Base-by-base conservation (phyloP, 2,888 invertebrate species). In the Drosophila mimica region DNA sequence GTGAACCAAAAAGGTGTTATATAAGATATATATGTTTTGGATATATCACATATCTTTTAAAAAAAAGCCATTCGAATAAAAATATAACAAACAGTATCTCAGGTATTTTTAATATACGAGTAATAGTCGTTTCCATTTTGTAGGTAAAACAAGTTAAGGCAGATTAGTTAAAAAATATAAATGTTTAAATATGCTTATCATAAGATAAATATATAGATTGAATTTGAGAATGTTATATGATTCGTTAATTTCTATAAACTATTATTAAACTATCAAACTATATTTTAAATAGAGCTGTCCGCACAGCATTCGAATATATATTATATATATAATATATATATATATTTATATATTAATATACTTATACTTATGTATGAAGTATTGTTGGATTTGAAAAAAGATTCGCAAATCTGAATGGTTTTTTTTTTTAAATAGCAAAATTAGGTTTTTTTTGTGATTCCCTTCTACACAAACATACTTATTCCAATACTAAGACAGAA, bases 1-100 rank as follows among this genome's bases (percentile, higher is more conserved):
- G 93, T 92, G 3, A 13, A 38, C 36, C 4, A 28, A 36, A 38
- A 7, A 25, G 20, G 13, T 15, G 15, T 46, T 46, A 8, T 11
- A 40, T 40, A n/a, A n/a, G 40, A n/a, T 34, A 3, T 28, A 17
- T 17, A 9, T 51, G 4, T 9, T 31, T 34, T 34, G 25, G 3
- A 20, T 43, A 2, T 15, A 33, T 34, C 6, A 17, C 11, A 51
- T 31, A 9, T 51, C 4, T 31, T 25, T 31, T 25, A 25, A 25
- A 30, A 20, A 4, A 43, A 43, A 20, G 46, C 2, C 7, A 15
- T 20, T 20, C 7, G 7, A 46, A 7, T 8, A 46, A 1, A 25
- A 0, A 46, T 25, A 2, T 25, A 13, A 13, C 4, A 15, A 46
- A 20, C 1, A 20, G 20, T 7, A 1, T 13, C 8, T 46, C 46